These are phyloP conservation scores for Pteromalus puparum DNA, from an alignment of 1,140 invertebrate species.

Conservation along the genomic window DNA sequence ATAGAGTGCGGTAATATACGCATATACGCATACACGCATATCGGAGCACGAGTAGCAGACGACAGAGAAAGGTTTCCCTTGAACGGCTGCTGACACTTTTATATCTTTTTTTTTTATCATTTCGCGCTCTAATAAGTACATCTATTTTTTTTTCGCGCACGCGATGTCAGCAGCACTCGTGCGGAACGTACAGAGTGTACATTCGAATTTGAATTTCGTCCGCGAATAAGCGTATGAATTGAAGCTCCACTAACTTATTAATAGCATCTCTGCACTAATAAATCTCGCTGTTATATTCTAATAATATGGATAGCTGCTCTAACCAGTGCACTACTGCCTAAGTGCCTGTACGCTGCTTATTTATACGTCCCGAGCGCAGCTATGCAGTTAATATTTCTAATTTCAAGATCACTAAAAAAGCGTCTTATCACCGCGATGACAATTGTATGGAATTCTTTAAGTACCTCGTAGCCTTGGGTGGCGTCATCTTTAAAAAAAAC, in stretches of 20 bases:
- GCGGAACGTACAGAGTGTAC: conserved; percentile 1
- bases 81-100: neutral
- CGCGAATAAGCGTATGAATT: neutral
- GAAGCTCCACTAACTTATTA: conserved; percentile 32
- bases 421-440: neutral
- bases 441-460: neutral
- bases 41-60: conserved; percentile 32
- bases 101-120: neutral
- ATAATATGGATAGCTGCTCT: conserved; percentile 33
- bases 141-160: neutral
- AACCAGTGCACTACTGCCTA: no score
- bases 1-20: neutral
- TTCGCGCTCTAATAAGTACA: no score
- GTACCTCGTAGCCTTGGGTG: neutral
- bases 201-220: neutral
- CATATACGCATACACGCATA: neutral
- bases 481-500: neutral
- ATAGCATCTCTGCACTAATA: conserved; percentile 44
- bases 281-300: conserved; percentile 37
- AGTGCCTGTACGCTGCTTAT: neutral
- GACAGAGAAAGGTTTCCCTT: conserved; percentile 14
- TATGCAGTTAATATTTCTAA: neutral
- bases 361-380: neutral
- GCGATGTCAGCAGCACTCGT: neutral
- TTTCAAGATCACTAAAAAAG: neutral